Percentiles rank a stretch among this genome's conserved stretches.
Evolutionary conservation across 2,113 vertebrate species (phyloP).

Genomic region (Chaenogobius annularis): DNA sequence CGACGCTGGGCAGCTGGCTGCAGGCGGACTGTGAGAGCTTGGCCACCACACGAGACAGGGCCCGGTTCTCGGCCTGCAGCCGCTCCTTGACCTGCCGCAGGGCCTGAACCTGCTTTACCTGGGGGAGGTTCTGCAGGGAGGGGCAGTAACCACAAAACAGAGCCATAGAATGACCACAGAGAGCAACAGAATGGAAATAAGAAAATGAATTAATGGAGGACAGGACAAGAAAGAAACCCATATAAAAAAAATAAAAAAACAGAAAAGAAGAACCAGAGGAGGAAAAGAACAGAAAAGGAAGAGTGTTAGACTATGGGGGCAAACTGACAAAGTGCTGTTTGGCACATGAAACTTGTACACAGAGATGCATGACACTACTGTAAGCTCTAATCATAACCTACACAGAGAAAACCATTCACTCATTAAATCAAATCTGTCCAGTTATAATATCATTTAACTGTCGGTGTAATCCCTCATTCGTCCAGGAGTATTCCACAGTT

Average conservation of each 20-base stretch:
- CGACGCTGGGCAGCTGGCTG: conserved; percentile 85
- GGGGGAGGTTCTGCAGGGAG: conserved; percentile 89
- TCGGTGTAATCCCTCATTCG: too few relatives aligned
- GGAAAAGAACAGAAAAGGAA: conserved; percentile 52
- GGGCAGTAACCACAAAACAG: conserved; percentile 59
- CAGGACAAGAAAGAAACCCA: conserved; percentile 25
- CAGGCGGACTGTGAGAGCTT: conserved; percentile 89
- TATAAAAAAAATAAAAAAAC: conserved; percentile 6
- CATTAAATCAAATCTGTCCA: not conserved
- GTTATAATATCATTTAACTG: not conserved
- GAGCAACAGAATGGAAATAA: conserved; percentile 15
- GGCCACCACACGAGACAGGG: conserved; percentile 93
- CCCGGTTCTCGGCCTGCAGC: conserved; percentile 96
- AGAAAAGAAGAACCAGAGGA: conserved; percentile 32
- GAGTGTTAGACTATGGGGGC: conserved; percentile 68
- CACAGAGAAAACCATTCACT: conserved; percentile 11
- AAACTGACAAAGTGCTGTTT: conserved; percentile 50
- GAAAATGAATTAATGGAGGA: conserved; percentile 41
- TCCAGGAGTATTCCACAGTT: too few relatives aligned
- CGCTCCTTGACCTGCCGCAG: conserved; percentile 95
- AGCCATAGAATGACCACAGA: conserved; percentile 5
- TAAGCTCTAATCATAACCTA: conserved; percentile 31
- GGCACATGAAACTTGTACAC: conserved; percentile 36
- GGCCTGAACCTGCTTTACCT: conserved; percentile 96
- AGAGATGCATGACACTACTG: conserved; percentile 36